Base-by-base conservation (phyloP, 2,888 invertebrate species). In the Eristalinus sepulchralis region DNA sequence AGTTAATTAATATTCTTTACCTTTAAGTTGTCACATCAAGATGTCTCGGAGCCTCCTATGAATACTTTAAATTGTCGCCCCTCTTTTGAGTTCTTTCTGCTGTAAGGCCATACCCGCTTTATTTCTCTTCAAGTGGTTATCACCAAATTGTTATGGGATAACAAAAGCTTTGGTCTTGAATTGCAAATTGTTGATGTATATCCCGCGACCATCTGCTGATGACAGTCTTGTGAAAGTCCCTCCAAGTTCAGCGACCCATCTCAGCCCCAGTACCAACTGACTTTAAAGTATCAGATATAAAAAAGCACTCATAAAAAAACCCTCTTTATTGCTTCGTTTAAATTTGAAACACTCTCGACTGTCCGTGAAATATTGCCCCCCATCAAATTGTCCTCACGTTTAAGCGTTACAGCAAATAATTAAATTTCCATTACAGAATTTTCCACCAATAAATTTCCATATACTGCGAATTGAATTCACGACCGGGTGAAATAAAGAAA, bases 361-460 rank as follows among this genome's bases (percentile, higher is more conserved):
- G 47, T 47, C 47, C 47, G 8, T 47, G 47, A 17, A 47, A 47
- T 57, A 27, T 24, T 53, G 62, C 33, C 47, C 33, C 47, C 13
- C 39, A 47, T 67, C 67, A 24, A 76, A 72, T 57, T 72, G 22
- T 10, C 17, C 39, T 22, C 8, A 53, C 36, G 76, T 34, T 67
- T 66, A 76, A 77, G 63, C 66, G 47, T 77, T 63, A 81, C 72
- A 80, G 70, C 33, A 72, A 80, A 62, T 80, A 84, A 84, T 84
- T 84, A 84, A 80, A 76, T 67, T 71, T 34, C 67, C 80, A 84
- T 84, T 84, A 76, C 67, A 20, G 63, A 62, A 80, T 80, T 80
- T 80, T 72, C 67, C 76, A 59, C 34, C 47, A 71, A 67, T 76
- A 72, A 84, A 76, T 84, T 76, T 63, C 63, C 71, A 84, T 76